Conservation (phyloP, 2,113 vertebrate genomes). For the Chamaetylas fuelleborni region DNA sequence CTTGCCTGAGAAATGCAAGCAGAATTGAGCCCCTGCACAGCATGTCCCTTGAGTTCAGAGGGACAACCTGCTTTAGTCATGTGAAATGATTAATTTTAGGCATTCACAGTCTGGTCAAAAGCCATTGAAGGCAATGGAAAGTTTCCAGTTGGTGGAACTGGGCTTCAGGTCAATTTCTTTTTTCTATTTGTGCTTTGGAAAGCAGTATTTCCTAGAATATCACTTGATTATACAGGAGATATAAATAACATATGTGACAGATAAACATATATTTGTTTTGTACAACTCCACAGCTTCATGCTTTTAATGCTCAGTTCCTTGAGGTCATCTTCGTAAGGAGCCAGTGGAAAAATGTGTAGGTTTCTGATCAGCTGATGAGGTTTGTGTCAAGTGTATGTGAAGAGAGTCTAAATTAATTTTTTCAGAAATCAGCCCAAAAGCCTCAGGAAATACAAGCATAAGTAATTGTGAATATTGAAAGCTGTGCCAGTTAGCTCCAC, state of each 20-base stretch:
- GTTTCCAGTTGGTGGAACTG: background rate
- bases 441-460: background rate
- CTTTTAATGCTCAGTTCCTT: background rate
- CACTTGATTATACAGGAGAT: background rate
- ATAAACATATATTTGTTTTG: background rate
- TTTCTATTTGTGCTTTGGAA: background rate
- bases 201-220: background rate
- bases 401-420: background rate
- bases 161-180: background rate
- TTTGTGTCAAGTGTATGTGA: background rate
- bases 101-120: background rate
- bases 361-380: background rate
- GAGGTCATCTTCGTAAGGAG: background rate
- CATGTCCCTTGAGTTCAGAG: conserved; percentile 18
- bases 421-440: background rate
- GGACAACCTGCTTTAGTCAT: background rate
- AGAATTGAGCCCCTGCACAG: conserved; percentile 1
- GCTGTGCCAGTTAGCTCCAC: background rate
- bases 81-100: conserved; percentile 17
- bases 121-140: background rate
- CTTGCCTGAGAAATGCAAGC: conserved; percentile 12
- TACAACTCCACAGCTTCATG: background rate
- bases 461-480: background rate
- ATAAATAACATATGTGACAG: background rate
- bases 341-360: background rate